Evolutionary conservation across 2,113 vertebrate genomes (phyloP).

Genomic region (Raja brachyura): DNA sequence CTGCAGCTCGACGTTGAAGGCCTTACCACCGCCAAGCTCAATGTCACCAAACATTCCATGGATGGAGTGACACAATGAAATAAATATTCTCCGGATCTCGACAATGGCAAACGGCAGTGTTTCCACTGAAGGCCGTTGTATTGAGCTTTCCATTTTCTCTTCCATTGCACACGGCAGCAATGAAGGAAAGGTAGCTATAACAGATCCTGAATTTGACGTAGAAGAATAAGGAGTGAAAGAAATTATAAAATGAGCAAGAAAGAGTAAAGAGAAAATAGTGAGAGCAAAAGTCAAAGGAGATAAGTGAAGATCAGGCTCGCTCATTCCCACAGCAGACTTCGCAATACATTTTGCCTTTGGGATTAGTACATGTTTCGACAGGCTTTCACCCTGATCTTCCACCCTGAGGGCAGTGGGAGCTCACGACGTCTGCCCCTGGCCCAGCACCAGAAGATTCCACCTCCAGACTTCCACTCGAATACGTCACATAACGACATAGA

Average conservation of each 20-base stretch:
- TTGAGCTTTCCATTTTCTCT: background rate
- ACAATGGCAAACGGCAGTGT: background rate
- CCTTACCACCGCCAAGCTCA: too few species aligned
- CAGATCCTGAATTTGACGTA: background rate
- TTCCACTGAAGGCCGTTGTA: background rate
- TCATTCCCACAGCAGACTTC: background rate
- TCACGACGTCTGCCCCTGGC: background rate
- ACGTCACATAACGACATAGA: background rate
- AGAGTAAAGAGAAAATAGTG: background rate
- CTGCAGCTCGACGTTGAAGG: too few species aligned
- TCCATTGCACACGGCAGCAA: background rate
- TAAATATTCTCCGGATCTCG: background rate
- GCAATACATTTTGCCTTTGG: background rate
- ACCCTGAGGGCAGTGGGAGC: background rate
- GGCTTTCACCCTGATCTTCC: background rate
- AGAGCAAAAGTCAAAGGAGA: background rate
- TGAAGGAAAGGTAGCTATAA: background rate
- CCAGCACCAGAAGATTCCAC: background rate
- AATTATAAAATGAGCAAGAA: background rate
- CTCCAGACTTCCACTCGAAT: background rate
- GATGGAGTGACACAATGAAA: background rate
- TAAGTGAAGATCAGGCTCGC: too few species aligned
- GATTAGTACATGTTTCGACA: background rate
- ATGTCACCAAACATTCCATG: too few species aligned
- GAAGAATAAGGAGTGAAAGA: background rate